Percentiles rank a stretch among this genome's conserved stretches.
These are phyloP conservation scores for Bembecia ichneumoniformis DNA, from an alignment of 2,888 invertebrate species.

Conservation along the genomic window DNA sequence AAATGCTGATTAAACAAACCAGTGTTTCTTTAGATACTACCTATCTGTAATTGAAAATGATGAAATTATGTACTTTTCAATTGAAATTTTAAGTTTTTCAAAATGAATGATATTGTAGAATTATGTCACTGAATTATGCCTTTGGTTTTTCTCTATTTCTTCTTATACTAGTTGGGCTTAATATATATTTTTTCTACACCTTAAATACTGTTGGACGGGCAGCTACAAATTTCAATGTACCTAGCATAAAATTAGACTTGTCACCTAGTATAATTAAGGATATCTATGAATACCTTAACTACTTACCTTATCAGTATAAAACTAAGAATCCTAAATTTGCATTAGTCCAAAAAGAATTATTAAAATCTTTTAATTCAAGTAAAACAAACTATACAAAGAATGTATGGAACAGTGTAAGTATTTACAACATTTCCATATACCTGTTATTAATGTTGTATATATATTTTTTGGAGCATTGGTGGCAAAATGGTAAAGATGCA, in stretches of 20 bases:
- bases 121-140: constrained; percentile 61
- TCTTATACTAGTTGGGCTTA: constrained; percentile 48
- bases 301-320: constrained; percentile 50
- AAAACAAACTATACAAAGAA: constrained; percentile 23
- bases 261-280: constrained; percentile 39
- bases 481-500: too few relatives aligned
- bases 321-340: constrained; percentile 42
- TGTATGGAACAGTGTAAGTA: constrained; percentile 49
- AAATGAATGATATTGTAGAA: constrained; percentile 2
- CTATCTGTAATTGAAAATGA: too few relatives aligned
- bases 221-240: constrained; percentile 28
- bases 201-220: constrained; percentile 37
- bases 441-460: too few relatives aligned
- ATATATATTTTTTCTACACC: constrained; percentile 59
- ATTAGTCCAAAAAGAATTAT: constrained; percentile 32
- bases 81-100: too few relatives aligned
- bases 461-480: too few relatives aligned
- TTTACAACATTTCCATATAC: background rate
- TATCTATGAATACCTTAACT: constrained; percentile 51
- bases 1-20: too few relatives aligned
- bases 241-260: constrained; percentile 35
- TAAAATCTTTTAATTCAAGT: constrained; percentile 49
- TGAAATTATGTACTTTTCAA: too few relatives aligned
- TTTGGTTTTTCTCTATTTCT: constrained; percentile 57
- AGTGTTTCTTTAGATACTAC: too few relatives aligned